Evolutionary conservation across 2,113 vertebrate species (phyloP), one percentile per base, ranked within the genome.

Genomic region (Sceloporus undulatus): DNA sequence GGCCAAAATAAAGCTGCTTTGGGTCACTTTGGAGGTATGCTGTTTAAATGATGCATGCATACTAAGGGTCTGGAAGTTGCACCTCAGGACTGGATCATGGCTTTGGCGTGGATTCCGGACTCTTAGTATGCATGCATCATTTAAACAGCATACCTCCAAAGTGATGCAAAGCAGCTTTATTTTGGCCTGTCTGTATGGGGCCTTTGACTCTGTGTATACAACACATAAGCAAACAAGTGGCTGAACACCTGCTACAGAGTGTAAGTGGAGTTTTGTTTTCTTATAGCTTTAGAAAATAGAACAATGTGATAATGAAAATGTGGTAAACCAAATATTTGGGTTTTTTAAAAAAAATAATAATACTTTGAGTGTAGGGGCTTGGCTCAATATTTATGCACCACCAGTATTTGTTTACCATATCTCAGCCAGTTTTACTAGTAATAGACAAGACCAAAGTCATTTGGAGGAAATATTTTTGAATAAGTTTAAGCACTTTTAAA

Each of bases 401-500:
- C 78, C 29, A 0, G 65, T 84, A 18, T 1, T 77, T 52, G 40
- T 56, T 86, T 38, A 54, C 8, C 73, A 25, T 27, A 38, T n/a
- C 82, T n/a, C 4, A 38, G 0, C n/a, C 0, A 0, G 85, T 65
- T 27, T 59, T 40, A 88, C 7, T 13, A 74, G n/a, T n/a, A 86
- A 48, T 38, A 48, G 85, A 54, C 25, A 13, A 21, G 3, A 42
- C 73, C 38, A n/a, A 56, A 2, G 66, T 5, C 75, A 75, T 85
- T 80, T 77, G 14, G 65, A 75, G 59, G 66, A 90, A 85, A 71
- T 1, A 1, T 6, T 59, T 23, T 59, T 62, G 42, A 29, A 76
- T 1, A 62, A 10, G 1, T 80, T 90, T n/a, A 66, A 1, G 1
- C 0, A n/a, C n/a, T 29, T 0, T 79, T 34, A 88, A 86, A 23